Evolutionary conservation across 64 coral and sea anemone genomes (phyloP).

Genomic region (Anthopleura sola): DNA sequence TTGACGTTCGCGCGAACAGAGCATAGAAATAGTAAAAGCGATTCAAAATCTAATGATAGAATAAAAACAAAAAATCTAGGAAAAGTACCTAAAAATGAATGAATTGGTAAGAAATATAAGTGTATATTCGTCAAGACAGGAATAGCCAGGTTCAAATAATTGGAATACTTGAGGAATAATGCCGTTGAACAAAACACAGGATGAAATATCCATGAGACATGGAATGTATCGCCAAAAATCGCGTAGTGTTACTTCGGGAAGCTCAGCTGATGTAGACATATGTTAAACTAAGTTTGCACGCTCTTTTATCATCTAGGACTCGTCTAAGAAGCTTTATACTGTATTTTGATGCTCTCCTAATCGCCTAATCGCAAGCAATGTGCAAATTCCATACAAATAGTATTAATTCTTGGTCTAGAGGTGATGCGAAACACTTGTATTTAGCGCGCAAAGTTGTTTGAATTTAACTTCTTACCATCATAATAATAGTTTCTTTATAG

Average conservation of each 20-base stretch:
- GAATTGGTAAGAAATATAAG: background rate
- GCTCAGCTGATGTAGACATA: background rate
- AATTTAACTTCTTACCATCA: background rate
- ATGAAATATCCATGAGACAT: background rate
- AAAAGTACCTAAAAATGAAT: background rate
- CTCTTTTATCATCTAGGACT: background rate
- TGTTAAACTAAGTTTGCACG: background rate
- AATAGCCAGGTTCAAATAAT: background rate
- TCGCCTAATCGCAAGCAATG: constrained; percentile 74
- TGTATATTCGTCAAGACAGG: background rate
- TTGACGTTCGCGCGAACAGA: background rate
- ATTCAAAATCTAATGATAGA: background rate
- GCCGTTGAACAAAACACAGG: background rate
- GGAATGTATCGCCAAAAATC: background rate
- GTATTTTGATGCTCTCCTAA: constrained; percentile 23
- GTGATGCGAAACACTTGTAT: constrained; percentile 3
- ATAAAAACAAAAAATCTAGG: background rate
- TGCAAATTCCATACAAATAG: constrained; percentile 95
- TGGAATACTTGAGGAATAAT: constrained; percentile 13
- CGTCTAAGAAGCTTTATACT: constrained; percentile 12
- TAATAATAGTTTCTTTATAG: background rate
- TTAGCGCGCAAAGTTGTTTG: constrained; percentile 11
- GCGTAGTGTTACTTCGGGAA: background rate
- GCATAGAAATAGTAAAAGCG: background rate
- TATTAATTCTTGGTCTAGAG: constrained; percentile 76